Base-by-base conservation (phyloP, 2,113 vertebrate genomes). In the Rallus limicola region DNA sequence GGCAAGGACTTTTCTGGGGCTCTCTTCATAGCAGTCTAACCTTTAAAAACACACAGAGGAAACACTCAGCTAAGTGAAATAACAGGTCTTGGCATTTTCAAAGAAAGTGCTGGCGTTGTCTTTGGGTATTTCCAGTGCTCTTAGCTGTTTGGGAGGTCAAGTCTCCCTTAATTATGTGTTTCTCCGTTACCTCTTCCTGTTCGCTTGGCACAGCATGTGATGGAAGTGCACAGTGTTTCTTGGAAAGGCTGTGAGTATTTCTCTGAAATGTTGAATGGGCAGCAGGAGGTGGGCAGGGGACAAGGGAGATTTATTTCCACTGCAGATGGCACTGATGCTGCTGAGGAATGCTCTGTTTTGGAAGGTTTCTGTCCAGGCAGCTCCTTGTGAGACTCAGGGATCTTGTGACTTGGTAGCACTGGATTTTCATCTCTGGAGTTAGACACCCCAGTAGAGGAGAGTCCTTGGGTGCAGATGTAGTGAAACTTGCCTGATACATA, bases 81-180 rank as follows among this genome's bases (percentile, higher is more conserved):
- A 93, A 93, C 83, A 94, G 90, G 40, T 13, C 55, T 78, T 97
- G 95, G 88, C 88, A 94, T 95, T 91, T 96, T 86, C 92, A 82
- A 38, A 91, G 81, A 70, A 96, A 93, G 46, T 56, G 52, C 53
- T 96, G 93, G 78, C 81, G 1, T 76, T 92, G 85, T 81, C 70
- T 86, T 74, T 59, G 76, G 82, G 72, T 94, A 92, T 95, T 96
- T 96, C 92, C 90, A 97, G 52, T 55, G 62, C 83, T 96, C 31
- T 90, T 71, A 75, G 86, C 86, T 82, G 70, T 92, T 86, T 44
- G 46, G 92, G 88, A 93, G 56, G 44, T 94, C 74, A 94, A 82
- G 62, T 77, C 88, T 85, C 55, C 46, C 63, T 89, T 97, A 97
- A 97, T 92, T 79, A 82, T 25, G 42, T 63, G 63, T 85, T 96